Conservation (phyloP, 2,797 vertebrate species). For the Salarias fasciatus region DNA sequence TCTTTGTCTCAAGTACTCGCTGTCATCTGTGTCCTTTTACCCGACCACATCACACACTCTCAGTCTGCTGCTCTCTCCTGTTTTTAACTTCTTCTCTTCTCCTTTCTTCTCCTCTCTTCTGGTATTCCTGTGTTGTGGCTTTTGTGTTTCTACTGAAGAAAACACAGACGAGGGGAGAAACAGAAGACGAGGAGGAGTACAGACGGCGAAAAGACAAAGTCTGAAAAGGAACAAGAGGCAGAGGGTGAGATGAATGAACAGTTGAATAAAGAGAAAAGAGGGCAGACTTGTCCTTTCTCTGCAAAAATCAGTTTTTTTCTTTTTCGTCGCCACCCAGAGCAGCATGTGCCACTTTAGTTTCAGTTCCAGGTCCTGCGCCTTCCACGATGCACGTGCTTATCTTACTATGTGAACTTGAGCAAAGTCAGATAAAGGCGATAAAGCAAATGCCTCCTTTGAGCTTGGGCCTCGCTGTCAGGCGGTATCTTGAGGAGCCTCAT, state of each 20-base stretch:
- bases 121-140: slow-evolving; percentile 61
- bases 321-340: slow-evolving; percentile 2
- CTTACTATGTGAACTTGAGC: neutral
- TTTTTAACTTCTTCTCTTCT: slow-evolving; percentile 34
- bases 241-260: slow-evolving; percentile 14
- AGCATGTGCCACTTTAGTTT: slow-evolving; percentile 14
- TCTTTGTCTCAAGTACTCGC: slow-evolving; percentile 60
- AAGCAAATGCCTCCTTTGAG: neutral
- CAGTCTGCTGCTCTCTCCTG: slow-evolving; percentile 48
- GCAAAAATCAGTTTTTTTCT: slow-evolving; percentile 1
- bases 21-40: slow-evolving; percentile 74
- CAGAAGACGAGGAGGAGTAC: slow-evolving; percentile 14
- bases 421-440: neutral
- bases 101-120: too few relatives aligned
- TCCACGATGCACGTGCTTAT: neutral
- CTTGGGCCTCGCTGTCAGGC: slow-evolving; percentile 17
- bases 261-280: slow-evolving; percentile 7
- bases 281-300: slow-evolving; percentile 12
- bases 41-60: slow-evolving; percentile 64
- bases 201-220: slow-evolving; percentile 16
- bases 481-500: slow-evolving; percentile 12
- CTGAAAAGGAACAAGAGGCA: slow-evolving; percentile 2
- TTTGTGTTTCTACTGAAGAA: slow-evolving; percentile 58
- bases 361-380: neutral
- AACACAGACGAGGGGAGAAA: slow-evolving; percentile 26